Base-by-base conservation (phyloP, 2,797 vertebrate genomes). In the Furcifer pardalis region DNA sequence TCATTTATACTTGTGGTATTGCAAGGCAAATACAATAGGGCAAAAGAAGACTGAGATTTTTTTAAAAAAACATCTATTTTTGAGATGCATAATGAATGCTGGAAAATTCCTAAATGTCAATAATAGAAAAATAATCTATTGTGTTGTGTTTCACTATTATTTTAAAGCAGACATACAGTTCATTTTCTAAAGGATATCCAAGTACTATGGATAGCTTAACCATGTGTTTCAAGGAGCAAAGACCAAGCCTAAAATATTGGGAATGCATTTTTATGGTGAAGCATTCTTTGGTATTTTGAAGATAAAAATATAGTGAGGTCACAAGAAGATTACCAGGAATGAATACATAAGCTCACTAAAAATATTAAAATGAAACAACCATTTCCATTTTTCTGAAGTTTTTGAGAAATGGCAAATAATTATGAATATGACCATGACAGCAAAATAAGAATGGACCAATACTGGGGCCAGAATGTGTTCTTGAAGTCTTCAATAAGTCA, bases 1-100 rank as follows among this genome's bases (percentile, higher is more conserved):
- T 88, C 90, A 86, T 92, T 92, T 91, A 86, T 75, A 92, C 87
- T 88, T 89, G 68, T 79, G 63, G 83, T 56, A 78, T 88, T 87
- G 74, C 46, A 1, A n/a, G 1, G 15, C 6, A 85, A 74, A 2
- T 87, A 89, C 32, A 84, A 59, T 42, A 42, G 73, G 52, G 77
- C 82, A 88, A 91, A 87, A 81, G 12, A 0, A 5, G 0, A 0
- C 1, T 73, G 79, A n/a, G 44, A 69, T 66, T 87, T 66, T 85
- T 77, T 65, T 71, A 77, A n/a, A n/a, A n/a, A n/a, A n/a, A 77
- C 65, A 77, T 76, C 63, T 49, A 77, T 32, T 60, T 77, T 63
- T 71, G 19, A 81, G 52, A 66, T 21, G 27, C 23, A 17, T 15
- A 80, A 40, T 5, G 59, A 81, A 86, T 76, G 12, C 37, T 42